Base-by-base conservation (phyloP, 2,113 vertebrate genomes). In the Fregata magnificens region DNA sequence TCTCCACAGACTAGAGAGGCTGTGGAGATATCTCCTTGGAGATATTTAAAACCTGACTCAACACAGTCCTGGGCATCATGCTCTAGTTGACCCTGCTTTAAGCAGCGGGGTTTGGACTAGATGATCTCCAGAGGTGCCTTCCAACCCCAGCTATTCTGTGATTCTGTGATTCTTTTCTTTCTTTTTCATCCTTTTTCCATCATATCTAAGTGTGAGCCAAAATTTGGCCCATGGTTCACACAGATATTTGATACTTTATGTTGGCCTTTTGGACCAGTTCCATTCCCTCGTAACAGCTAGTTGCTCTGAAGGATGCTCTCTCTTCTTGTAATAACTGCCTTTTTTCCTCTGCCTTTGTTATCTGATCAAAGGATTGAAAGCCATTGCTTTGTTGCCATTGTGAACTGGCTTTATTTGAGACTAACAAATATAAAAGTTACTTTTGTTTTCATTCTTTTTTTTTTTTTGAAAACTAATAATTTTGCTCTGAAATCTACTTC, bases 11-110 rank as follows among this genome's bases (percentile, higher is more conserved):
- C 10, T 44, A 24, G 26, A 65, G 20, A 56, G 14, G 4, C 3
- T 66, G 20, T 78, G 77, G 25, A 36, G 11, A 16, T 40, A 55
- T 3, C 8, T 32, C 36, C 44, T 49, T 63, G 40, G 38, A 69
- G 24, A 31, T 83, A 36, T 12, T 40, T 24, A 80, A 71, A 67
- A 32, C 22, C 16, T 50, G 32, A 38, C 25, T 55, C 9, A 66
- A 3, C 14, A 44, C 5, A 50, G 15, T 72, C 44, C 38, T 67
- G 19, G n/a, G 16, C 52, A 50, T 50, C 0, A 0, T 40, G 38
- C 3, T 80, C 9, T 55, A 34, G 13, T 15, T 91, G 67, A 50
- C 2, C 9, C 9, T 45, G 24, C 32, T 89, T 76, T 86, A 63
- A 53, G 42, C 20, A 34, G 7, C 10, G 1, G 12, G 14, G 15